Evolutionary conservation across 2,888 invertebrate genomes (phyloP), one percentile per base, ranked within the genome.

Genomic region (Troides oblongomaculatus): DNA sequence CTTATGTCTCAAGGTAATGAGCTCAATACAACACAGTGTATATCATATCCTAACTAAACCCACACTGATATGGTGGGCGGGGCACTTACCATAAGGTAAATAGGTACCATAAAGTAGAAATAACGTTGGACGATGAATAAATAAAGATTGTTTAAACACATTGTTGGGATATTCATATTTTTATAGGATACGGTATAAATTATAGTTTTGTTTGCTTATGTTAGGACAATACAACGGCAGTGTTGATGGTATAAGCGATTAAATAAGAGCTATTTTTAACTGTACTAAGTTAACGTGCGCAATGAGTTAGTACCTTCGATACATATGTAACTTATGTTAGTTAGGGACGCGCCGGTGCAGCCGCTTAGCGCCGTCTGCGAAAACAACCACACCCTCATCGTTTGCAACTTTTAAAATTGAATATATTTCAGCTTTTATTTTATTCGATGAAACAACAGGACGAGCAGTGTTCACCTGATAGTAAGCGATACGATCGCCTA

Each of bases 301-400:
- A 82, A 79, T 79, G 77, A 80, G 85, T 91, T 91, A 92, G 92
- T 92, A 91, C 91, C 92, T 91, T 90, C 84, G 81, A 79, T 83
- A 85, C 81, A 83, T 84, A 87, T 81, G 83, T 86, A 86, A 85
- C 83, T 87, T 87, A 89, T 82, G 86, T 85, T 83, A 84, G 82
- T 87, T 84, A 87, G 84, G 79, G 82, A 77, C 80, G 84, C 79
- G 82, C 81, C 83, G 79, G 79, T 79, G 83, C 79, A 77, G 74
- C 77, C 79, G 80, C 82, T 87, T 92, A 92, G 84, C 92, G 92
- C 92, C 92, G 92, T 85, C 92, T 92, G 92, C 83, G 89, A 88
- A 91, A 85, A 89, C 84, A 92, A 88, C 84, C 89, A 90, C 81
- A 88, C 80, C 82, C 83, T 85, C 82, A 83, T 74, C 79, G 81